These are phyloP conservation scores for Helicoverpa zea DNA, from an alignment of 1,140 invertebrate species.

Conservation along the genomic window DNA sequence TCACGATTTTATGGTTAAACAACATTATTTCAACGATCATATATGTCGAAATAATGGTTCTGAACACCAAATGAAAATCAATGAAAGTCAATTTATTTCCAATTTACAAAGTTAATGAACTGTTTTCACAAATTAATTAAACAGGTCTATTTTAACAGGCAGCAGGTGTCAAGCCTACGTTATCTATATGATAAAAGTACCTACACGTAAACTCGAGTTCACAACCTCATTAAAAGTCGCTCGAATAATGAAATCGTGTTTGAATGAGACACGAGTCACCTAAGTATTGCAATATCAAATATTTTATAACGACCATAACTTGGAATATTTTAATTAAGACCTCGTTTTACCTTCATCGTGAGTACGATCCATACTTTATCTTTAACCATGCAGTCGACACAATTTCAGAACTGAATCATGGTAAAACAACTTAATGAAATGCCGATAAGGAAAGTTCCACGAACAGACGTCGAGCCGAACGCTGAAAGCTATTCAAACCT, in stretches of 20 bases:
- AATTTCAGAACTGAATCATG: constrained; percentile 18
- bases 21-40: too few relatives aligned
- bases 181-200: neutral
- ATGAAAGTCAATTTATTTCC: too few relatives aligned
- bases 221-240: constrained; percentile 16
- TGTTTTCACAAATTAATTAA: constrained; percentile 3
- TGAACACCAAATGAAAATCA: neutral
- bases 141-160: neutral
- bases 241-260: constrained; percentile 23
- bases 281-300: neutral
- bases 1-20: too few relatives aligned
- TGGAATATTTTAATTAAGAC: neutral
- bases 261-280: constrained; percentile 11
- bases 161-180: neutral
- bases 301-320: neutral
- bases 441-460: constrained; percentile 46
- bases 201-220: constrained; percentile 1
- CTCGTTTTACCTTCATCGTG: neutral
- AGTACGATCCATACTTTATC: neutral
- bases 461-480: constrained; percentile 45
- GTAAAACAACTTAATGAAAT: constrained; percentile 17
- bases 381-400: neutral
- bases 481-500: constrained; percentile 51
- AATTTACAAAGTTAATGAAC: constrained; percentile 16
- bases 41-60: neutral